Percentiles rank a stretch among this genome's conserved stretches.
phyloP scores from a whole-genome alignment of 2,888 invertebrate genomes.

The Ommatoiulus sabulosus region DNA sequence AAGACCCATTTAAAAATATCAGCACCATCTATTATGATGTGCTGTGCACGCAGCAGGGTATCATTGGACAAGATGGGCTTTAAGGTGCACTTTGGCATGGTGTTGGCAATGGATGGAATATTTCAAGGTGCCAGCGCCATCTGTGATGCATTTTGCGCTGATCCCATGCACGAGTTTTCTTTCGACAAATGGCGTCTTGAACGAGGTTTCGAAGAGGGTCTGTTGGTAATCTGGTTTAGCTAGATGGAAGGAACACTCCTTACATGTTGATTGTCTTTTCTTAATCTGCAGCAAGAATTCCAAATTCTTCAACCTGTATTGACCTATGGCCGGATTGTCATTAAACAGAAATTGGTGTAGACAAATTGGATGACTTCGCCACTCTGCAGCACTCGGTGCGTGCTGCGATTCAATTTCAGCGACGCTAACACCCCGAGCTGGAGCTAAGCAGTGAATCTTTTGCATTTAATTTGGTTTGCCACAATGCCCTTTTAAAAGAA shows the following conservation, averaged over 20 bases:
- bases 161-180: no score
- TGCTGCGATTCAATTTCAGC: not conserved
- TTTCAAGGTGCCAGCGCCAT: no score
- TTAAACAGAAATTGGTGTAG: not conserved
- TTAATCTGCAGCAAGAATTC: not conserved
- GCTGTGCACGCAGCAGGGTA: no score
- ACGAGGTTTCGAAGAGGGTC: no score
- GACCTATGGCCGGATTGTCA: not conserved
- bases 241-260: not conserved
- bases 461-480: conserved; percentile 36
- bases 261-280: not conserved
- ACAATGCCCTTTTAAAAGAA: conserved; percentile 40
- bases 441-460: not conserved
- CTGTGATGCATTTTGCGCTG: no score
- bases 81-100: no score
- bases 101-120: no score
- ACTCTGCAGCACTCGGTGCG: not conserved
- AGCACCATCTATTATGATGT: no score
- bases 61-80: no score
- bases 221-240: not conserved
- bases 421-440: not conserved
- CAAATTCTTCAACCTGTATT: not conserved
- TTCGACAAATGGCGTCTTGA: no score
- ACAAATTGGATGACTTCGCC: not conserved
- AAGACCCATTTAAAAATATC: no score